These are phyloP conservation scores for Spodoptera exigua DNA, from an alignment of 2,888 invertebrate species.

Conservation along the genomic window DNA sequence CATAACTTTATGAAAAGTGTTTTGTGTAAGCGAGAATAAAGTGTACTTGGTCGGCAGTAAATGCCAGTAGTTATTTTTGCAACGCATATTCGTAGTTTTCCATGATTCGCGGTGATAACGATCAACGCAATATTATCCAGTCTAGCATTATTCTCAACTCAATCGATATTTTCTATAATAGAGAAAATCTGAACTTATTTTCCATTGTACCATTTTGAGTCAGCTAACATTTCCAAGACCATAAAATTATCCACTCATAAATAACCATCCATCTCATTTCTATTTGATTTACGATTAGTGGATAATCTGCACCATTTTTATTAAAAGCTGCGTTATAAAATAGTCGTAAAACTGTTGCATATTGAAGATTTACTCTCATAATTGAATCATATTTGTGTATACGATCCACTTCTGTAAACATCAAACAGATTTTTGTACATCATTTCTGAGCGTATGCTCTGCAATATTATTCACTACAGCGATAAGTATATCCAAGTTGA, in stretches of 20 bases:
- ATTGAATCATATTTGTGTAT: slow-evolving; percentile 25
- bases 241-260: slow-evolving; percentile 40
- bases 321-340: slow-evolving; percentile 27
- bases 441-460: slow-evolving; percentile 16
- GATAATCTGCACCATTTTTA: slow-evolving; percentile 29
- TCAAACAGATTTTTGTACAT: slow-evolving; percentile 1
- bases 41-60: slow-evolving; percentile 8
- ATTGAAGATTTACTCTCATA: slow-evolving; percentile 33
- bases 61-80: slow-evolving; percentile 29
- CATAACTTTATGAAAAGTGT: slow-evolving; percentile 28
- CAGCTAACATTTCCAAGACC: slow-evolving; percentile 10
- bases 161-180: not conserved
- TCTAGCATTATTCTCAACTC: slow-evolving; percentile 2
- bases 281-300: slow-evolving; percentile 44
- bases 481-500: slow-evolving; percentile 50
- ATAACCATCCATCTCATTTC: slow-evolving; percentile 24
- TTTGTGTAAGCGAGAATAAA: slow-evolving; percentile 21
- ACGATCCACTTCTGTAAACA: slow-evolving; percentile 1
- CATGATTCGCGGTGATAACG: slow-evolving; percentile 13
- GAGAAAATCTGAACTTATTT: not conserved
- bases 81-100: slow-evolving; percentile 35
- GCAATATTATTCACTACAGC: slow-evolving; percentile 25
- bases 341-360: slow-evolving; percentile 24
- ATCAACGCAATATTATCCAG: slow-evolving; percentile 1
- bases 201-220: not conserved